These are phyloP conservation scores for Cataglyphis rosenhaueri DNA, from an alignment of 2,888 invertebrate species.

Conservation along the genomic window DNA sequence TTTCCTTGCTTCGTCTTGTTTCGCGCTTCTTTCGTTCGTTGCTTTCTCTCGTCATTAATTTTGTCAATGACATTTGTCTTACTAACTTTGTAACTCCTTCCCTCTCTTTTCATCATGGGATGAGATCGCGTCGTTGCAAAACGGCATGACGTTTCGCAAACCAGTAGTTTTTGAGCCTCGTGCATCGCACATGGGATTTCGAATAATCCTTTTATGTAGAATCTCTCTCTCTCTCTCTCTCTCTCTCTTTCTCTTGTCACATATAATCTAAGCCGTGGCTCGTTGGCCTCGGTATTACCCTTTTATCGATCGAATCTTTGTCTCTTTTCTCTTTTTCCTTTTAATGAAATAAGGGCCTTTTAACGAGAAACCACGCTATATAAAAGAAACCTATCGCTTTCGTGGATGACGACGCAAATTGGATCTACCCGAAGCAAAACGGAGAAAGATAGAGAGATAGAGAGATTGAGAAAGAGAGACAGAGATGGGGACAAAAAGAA, in stretches of 20 bases:
- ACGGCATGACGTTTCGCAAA: background rate
- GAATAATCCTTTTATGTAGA: background rate
- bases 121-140: background rate
- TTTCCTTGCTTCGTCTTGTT: background rate
- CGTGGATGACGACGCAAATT: constrained; percentile 32
- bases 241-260: background rate
- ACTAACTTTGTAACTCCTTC: background rate
- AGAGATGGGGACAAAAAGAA: background rate
- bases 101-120: background rate
- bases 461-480: background rate
- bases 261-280: background rate
- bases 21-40: background rate
- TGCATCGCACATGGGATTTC: background rate
- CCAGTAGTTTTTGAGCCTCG: background rate
- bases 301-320: constrained; percentile 15
- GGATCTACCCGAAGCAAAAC: constrained; percentile 24
- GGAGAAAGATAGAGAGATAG: background rate
- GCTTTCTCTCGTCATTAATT: background rate
- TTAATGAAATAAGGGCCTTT: constrained; percentile 27
- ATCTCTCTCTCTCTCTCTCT: background rate
- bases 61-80: constrained; percentile 1
- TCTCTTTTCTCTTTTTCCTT: background rate
- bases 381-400: constrained; percentile 36
- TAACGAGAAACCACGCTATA: constrained; percentile 2
- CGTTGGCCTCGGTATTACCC: background rate